These are phyloP conservation scores for Lasioglossum albipes DNA, from an alignment of 1,140 invertebrate genomes.

Conservation along the genomic window DNA sequence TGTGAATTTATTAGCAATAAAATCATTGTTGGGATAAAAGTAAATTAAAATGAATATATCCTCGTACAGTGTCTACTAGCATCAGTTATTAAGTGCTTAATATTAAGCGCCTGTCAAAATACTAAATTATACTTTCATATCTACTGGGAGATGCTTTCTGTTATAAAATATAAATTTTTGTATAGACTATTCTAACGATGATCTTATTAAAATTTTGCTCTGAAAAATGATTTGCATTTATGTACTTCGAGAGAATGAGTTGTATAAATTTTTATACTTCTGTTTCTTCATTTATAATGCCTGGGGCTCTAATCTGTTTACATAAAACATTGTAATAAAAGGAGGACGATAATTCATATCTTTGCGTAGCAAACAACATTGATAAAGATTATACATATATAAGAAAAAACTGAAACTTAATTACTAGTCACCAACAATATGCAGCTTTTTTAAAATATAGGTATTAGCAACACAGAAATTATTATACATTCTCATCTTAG, in stretches of 20 bases:
- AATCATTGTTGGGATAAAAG: neutral
- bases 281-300: neutral
- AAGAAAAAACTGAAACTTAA: neutral
- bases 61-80: neutral
- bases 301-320: neutral
- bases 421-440: constrained; percentile 2
- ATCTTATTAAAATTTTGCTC: constrained; percentile 49
- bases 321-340: neutral
- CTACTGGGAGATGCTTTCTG: constrained; percentile 40
- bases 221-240: neutral
- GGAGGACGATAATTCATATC: too few relatives aligned
- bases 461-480: constrained; percentile 5
- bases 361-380: too few relatives aligned
- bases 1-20: neutral
- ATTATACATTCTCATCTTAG: neutral
- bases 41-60: neutral
- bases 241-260: neutral
- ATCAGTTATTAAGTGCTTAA: neutral
- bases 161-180: neutral
- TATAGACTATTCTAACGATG: neutral
- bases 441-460: neutral
- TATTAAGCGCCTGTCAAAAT: neutral
- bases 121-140: neutral
- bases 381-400: neutral
- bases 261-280: neutral